Conservation (phyloP, 2,888 invertebrate genomes). For the Plebejus anna region DNA sequence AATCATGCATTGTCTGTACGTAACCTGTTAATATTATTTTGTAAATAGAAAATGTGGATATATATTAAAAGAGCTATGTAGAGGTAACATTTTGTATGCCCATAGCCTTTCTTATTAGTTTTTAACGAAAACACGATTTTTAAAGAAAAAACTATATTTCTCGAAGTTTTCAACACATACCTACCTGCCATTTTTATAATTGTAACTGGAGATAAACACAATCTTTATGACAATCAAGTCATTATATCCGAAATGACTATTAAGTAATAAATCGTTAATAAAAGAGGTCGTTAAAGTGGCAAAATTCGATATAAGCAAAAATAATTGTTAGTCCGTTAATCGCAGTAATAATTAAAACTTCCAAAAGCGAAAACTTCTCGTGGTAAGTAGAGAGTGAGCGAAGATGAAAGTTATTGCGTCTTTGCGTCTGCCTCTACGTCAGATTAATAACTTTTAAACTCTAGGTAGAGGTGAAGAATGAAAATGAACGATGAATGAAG, state of each 20-base stretch:
- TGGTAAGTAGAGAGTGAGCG: not conserved
- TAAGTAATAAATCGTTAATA: not conserved
- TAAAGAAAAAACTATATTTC: no score
- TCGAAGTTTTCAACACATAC: not conserved
- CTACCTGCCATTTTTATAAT: not conserved
- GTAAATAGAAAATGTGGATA: not conserved
- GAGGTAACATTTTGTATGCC: not conserved
- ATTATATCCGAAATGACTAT: not conserved
- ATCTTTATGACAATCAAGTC: not conserved
- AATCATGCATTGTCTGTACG: not conserved
- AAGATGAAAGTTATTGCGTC: constrained; percentile 12
- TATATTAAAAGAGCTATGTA: not conserved
- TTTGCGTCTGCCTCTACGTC: not conserved
- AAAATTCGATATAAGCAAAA: not conserved
- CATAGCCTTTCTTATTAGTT: no score
- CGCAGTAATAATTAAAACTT: not conserved
- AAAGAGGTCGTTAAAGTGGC: not conserved
- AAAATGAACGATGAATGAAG: no score
- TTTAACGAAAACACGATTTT: no score
- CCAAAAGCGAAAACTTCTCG: not conserved
- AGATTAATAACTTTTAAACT: not conserved
- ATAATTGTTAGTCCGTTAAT: constrained; percentile 3
- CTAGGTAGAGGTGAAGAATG: no score
- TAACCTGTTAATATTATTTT: not conserved
- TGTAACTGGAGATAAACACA: not conserved